Conservation (phyloP, 2,888 invertebrate genomes). For the Lasioglossum zephyrum region DNA sequence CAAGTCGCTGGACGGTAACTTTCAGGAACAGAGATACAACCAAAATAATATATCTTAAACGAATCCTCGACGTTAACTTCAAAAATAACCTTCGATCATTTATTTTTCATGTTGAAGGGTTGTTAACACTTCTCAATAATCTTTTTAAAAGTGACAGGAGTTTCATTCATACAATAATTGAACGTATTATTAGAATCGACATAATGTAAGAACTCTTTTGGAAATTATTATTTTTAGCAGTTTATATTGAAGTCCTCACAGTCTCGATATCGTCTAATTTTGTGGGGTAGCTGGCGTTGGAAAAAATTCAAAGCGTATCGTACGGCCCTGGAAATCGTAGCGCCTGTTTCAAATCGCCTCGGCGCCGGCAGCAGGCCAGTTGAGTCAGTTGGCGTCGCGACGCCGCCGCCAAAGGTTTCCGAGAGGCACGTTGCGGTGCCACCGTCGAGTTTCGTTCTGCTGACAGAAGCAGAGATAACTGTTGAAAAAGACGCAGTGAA, state of each 20-base stretch:
- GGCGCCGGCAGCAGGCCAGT: conserved; percentile 50
- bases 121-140: too few relatives aligned
- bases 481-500: conserved; percentile 25
- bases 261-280: background rate
- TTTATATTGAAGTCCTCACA: background rate
- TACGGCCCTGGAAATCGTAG: conserved; percentile 64
- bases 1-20: background rate
- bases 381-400: conserved; percentile 80
- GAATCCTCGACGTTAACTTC: background rate
- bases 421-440: conserved; percentile 33
- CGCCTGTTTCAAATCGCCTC: conserved; percentile 64
- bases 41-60: background rate
- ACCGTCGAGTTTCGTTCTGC: conserved; percentile 10
- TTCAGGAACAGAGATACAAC: background rate
- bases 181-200: too few relatives aligned
- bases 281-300: background rate
- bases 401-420: conserved; percentile 73
- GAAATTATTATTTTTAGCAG: too few relatives aligned
- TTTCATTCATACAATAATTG: too few relatives aligned
- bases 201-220: too few relatives aligned
- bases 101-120: background rate
- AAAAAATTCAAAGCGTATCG: conserved; percentile 11
- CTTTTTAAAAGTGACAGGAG: too few relatives aligned
- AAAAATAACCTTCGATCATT: background rate
- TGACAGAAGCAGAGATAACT: conserved; percentile 31